Evolutionary conservation across 1,140 invertebrate species (phyloP), one percentile per base, ranked within the genome.

Genomic region (Heliconius hermathena): DNA sequence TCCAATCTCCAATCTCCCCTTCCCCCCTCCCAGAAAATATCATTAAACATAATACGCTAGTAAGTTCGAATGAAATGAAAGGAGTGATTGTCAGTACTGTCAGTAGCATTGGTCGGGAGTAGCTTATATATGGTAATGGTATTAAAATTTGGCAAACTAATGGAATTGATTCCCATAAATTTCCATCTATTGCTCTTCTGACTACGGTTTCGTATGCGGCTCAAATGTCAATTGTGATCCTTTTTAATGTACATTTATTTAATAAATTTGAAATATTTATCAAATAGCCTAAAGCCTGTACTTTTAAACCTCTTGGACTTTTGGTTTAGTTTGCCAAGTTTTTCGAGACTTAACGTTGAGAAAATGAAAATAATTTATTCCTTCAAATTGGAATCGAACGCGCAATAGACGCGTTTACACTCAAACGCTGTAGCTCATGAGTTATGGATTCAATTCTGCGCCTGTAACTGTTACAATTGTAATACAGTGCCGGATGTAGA

Each of bases 161-260:
- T 66, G 60, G 60, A 66, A 66, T 66, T 66, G 60, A 66, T 66
- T 26, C 60, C 26, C 26, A 66, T 66, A 66, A 26, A 66, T 66
- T 66, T 66, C 60, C 60, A 29, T 26, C 26, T 3, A 29, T n/a
- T 26, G 60, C 26, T 66, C 60, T 29, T 66, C 60, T 16, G 11
- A 16, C 22, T 29, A 16, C 60, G 26, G 1, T 66, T 29, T 29
- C n/a, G 60, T 66, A 29, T 66, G 60, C 60, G 60, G 26, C 26
- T 16, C 22, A 0, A 29, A 66, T 29, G 11, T 16, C 60, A 66
- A 29, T 29, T 13, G 13, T 2, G 22, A 29, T 66, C 26, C 11
- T 16, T 66, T 29, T 66, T 13, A 26, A 66, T 66, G 60, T 22
- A 16, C 60, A 29, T 66, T 66, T 9, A 29, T 26, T 66, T 66